These are phyloP conservation scores for Elgaria multicarinata DNA, from an alignment of 2,113 vertebrate genomes.

Conservation along the genomic window DNA sequence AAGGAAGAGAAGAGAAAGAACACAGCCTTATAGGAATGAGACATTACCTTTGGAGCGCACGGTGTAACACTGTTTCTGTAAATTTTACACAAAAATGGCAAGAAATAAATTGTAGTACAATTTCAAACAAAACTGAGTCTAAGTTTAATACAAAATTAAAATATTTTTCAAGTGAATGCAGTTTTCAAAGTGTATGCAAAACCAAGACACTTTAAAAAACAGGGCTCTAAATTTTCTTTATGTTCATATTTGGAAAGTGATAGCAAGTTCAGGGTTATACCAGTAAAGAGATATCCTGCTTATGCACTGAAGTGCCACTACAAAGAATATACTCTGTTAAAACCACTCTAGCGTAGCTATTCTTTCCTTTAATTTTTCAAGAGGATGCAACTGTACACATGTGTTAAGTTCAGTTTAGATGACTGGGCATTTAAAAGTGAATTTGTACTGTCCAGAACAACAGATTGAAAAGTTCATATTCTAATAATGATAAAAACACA, in stretches of 20 bases:
- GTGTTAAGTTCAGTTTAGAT: constrained; percentile 2
- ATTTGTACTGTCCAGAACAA: accelerated
- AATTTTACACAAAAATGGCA: constrained; percentile 99
- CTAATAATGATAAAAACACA: background rate
- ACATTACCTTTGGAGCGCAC: constrained; percentile 99
- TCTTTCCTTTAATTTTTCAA: constrained; percentile 11
- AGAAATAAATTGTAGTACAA: constrained; percentile 99
- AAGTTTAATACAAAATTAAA: constrained; percentile 79
- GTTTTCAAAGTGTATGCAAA: constrained; percentile 39
- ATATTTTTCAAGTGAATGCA: constrained; percentile 76
- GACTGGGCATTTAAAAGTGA: background rate
- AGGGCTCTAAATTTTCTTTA: constrained; percentile 87
- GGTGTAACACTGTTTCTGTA: constrained; percentile 99
- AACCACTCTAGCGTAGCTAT: background rate
- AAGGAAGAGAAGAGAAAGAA: constrained; percentile 70
- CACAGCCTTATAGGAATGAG: constrained; percentile 96
- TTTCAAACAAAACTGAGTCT: constrained; percentile 90
- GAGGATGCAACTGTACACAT: constrained; percentile 37
- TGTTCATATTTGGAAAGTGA: constrained; percentile 57
- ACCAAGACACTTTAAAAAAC: constrained; percentile 77
- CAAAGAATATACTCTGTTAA: constrained; percentile 28
- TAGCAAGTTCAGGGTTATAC: constrained; percentile 47
- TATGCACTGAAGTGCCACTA: background rate
- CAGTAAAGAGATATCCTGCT: constrained; percentile 9
- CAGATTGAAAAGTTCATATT: background rate